Base-by-base conservation (phyloP, 2,113 vertebrate species). In the Nettapus auritus region DNA sequence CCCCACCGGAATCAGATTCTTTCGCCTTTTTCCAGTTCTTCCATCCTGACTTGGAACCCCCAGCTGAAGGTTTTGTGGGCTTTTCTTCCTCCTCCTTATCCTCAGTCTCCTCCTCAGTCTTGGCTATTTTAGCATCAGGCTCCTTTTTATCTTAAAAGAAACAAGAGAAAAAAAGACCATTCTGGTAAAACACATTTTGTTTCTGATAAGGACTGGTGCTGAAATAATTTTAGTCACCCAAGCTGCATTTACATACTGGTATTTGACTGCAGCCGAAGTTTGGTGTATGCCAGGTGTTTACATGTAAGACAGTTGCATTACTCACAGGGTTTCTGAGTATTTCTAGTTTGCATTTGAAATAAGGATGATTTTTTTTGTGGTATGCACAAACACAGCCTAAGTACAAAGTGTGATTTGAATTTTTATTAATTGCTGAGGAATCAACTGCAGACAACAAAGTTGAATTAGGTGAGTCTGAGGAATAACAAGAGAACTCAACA, bases 71-170 rank as follows among this genome's bases (percentile, higher is more conserved):
- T 53, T 89, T 83, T 23, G 84, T 74, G 46, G 95, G 36, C 53
- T 92, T 94, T 52, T 78, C 91, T 29, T 95, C 94, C 84, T 96
- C 93, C 57, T 96, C 94, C 31, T 89, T 75, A 57, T 77, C 84
- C 0, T 40, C 36, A 40, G 48, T 57, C 64, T 73, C 42, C 77
- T 71, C 81, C 67, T 97, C 76, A 0, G 95, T 90, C 91, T 97
- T 98, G 69, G 84, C 62, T 50, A 67, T 88, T 97, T 96, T 97
- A 64, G 95, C 97, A 66, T 74, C 90, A 70, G 96, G 90, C 23
- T 96, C 93, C 85, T 97, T 96, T 79, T 93, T 94, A 69, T 97
- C 97, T 98, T 69, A 82, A 92, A 28, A 71, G 44, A 88, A 88
- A 75, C 17, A 48, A 48, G 50, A 59, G 56, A 13, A 52, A 62